Conservation (phyloP, 2,888 invertebrate genomes). For the Cylloceria caligata region DNA sequence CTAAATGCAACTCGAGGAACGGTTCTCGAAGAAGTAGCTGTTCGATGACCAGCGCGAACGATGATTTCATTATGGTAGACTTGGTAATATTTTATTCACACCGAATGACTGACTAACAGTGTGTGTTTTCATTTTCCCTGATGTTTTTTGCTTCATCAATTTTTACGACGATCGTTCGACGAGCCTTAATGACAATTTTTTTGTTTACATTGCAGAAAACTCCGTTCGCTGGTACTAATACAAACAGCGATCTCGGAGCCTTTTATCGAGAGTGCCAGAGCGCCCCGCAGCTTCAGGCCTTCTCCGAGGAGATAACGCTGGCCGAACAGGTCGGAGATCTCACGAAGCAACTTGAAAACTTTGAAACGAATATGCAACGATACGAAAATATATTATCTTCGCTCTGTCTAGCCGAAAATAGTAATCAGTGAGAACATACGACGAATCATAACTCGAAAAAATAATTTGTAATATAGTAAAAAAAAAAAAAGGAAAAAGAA, state of each 20-base stretch:
- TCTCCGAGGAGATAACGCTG: slow-evolving; percentile 85
- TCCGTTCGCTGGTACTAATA: slow-evolving; percentile 91
- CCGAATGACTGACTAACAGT: slow-evolving; percentile 54
- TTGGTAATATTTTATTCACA: slow-evolving; percentile 86
- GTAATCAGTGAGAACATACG: slow-evolving; percentile 83
- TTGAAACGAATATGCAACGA: slow-evolving; percentile 90
- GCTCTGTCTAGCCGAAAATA: slow-evolving; percentile 88
- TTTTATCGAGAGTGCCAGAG: slow-evolving; percentile 93
- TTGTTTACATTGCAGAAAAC: slow-evolving; percentile 88
- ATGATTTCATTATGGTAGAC: slow-evolving; percentile 90
- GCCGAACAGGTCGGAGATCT: slow-evolving; percentile 88
- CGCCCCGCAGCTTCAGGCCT: slow-evolving; percentile 87
- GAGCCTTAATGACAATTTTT: neutral
- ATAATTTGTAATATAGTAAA: slow-evolving; percentile 37
- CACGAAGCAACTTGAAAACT: slow-evolving; percentile 90
- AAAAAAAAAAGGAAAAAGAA: slow-evolving; percentile 13
- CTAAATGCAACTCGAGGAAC: slow-evolving; percentile 82
- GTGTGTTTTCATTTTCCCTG: slow-evolving; percentile 35
- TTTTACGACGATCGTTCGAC: neutral
- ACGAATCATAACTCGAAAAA: neutral
- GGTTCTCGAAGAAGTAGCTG: slow-evolving; percentile 85
- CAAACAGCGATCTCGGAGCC: slow-evolving; percentile 90
- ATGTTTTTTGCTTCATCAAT: slow-evolving; percentile 30
- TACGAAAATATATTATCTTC: slow-evolving; percentile 92
- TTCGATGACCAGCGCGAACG: slow-evolving; percentile 86